Base-by-base conservation (phyloP, 2,797 vertebrate genomes). In the Crenuchus spilurus region DNA sequence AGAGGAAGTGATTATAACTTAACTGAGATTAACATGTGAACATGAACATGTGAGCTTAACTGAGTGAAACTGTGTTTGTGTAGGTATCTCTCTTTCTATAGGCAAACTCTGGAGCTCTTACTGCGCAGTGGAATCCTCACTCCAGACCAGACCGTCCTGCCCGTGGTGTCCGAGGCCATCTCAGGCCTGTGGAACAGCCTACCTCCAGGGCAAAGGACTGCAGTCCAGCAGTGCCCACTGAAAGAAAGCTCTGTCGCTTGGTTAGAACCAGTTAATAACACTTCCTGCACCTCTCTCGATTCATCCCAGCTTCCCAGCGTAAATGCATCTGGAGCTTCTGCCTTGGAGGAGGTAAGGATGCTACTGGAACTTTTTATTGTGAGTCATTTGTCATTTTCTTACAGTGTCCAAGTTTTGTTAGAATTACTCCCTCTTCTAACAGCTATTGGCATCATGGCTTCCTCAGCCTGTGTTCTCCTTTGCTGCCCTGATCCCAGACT, bases 11-110 rank as follows among this genome's bases (percentile, higher is more conserved):
- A n/a, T n/a, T n/a, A n/a, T n/a, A n/a, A n/a, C n/a, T n/a, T n/a
- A n/a, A n/a, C n/a, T n/a, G n/a, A 35, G 1, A 18, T 10, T n/a
- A n/a, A 37, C 4, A 37, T 18, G 3, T 18, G 4, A 49, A 31
- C 3, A 4, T 37, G 39, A 1, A 22, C 24, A 4, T 24, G 11
- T 39, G 13, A 39, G n/a, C 11, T 8, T 11, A 2, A 13, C 49
- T 49, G 20, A 55, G 14, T 48, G 6, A 11, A 46, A 10, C 24
- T 11, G n/a, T 58, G 22, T 51, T 31, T 88, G 70, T 69, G 44
- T 89, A 92, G 42, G 85, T 95, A 95, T 74, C 86, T 94, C 78
- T 84, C 65, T 85, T 94, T 94, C 80, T 95, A 94, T 90, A 93
- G 90, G 78, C 90, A 91, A 83, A 90, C 83, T 0, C 83, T 94